Base-by-base conservation (phyloP, 2,888 invertebrate genomes). In the Gortyna flavago region DNA sequence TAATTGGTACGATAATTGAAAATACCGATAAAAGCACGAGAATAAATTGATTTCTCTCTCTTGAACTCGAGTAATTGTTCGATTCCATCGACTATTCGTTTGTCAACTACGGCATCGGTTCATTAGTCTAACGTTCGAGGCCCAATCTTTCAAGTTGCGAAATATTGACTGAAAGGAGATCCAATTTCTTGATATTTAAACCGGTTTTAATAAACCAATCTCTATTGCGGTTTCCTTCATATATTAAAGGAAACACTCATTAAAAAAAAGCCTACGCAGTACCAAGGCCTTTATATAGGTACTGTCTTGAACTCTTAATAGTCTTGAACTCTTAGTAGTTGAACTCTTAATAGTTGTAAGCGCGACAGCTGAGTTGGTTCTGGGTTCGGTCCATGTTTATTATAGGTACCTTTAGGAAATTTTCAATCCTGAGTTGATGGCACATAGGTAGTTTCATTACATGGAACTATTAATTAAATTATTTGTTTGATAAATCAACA, bases 21-120 rank as follows among this genome's bases (percentile, higher is more conserved):
- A 79, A 71, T 75, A 61, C 38, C n/a, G 44, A 83, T 70, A 71
- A 76, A 69, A 72, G 76, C 57, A 32, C 32, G 62, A 66, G 54
- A 62, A 72, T 72, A 75, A 80, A 80, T 76, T 51, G 80, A 84
- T 83, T 80, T 84, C 48, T 35, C 68, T n/a, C n/a, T n/a, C n/a
- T n/a, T n/a, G n/a, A 72, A 83, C 57, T 80, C 61, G 57, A 72
- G 18, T 66, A 76, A 84, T 72, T 51, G 41, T 62, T 80, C 21
- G 62, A 66, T 66, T 62, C 41, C 44, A 76, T 62, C 48, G 59
- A 35, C 44, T 18, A 66, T 69, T 82, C 80, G 76, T 84, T 84
- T 66, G 57, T 72, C 59, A 76, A 80, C 32, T 75, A 68, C 59
- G 38, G 32, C 57, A 66, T 79, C 62, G 51, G 38, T 80, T 72